A percentile compares a stretch with the other conserved stretches of the same genome.
These are phyloP conservation scores for Procavia capensis DNA, from an alignment of 2,113 vertebrate species.

Conservation along the genomic window DNA sequence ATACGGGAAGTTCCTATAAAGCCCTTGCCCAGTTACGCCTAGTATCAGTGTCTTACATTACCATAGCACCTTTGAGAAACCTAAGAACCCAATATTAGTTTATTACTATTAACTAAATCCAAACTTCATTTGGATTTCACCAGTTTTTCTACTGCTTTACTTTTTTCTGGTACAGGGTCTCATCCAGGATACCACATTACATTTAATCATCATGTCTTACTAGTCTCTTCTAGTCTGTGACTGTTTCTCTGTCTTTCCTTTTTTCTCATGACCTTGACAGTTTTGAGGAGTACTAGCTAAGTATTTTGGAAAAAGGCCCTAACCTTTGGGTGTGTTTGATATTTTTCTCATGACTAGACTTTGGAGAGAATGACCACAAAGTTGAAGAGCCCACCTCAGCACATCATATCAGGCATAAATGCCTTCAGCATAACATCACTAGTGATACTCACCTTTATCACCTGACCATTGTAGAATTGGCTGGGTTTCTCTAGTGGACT, in stretches of 20 bases:
- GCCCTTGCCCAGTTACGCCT: not conserved
- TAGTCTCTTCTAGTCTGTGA: not conserved
- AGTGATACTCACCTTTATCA: not conserved
- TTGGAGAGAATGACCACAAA: not conserved
- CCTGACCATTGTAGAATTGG: not conserved
- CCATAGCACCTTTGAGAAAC: no score
- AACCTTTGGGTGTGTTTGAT: not conserved
- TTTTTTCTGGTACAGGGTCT: not conserved
- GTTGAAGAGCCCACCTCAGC: not conserved
- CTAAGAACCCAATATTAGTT: no score
- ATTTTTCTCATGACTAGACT: conserved; percentile 22
- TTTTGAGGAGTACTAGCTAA: not conserved
- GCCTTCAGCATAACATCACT: not conserved
- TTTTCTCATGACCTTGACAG: not conserved
- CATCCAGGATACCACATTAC: not conserved
- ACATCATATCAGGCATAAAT: not conserved
- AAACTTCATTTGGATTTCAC: not conserved
- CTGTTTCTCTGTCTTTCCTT: not conserved
- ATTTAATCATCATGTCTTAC: conserved; percentile 18
- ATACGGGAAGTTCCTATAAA: not conserved
- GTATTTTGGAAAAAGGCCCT: not conserved
- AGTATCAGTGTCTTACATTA: no score
- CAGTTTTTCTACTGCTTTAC: not conserved
- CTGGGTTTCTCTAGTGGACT: not conserved
- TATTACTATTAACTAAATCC: not conserved